Base-by-base conservation (phyloP, 2,888 invertebrate genomes). In the Lypha dubia region DNA sequence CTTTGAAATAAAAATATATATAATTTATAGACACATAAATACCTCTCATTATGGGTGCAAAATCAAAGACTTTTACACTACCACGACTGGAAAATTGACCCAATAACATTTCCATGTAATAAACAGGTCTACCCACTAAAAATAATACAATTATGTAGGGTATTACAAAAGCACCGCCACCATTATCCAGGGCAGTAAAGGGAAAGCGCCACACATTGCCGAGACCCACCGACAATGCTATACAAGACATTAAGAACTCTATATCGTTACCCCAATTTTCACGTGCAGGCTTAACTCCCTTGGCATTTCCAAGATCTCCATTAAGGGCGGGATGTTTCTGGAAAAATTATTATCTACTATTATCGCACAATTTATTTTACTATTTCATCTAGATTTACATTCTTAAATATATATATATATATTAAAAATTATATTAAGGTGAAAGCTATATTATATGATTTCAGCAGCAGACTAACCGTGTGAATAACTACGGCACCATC, bases 41-140 rank as follows among this genome's bases (percentile, higher is more conserved):
- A 95, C 96, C 95, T 94, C 94, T 94, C 89, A 96, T 93, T 0
- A 95, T 93, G 17, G 96, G 96, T 3, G 93, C 93, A 88, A 95
- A 93, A 84, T 95, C 95, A 83, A 92, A 93, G 32, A 95, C 94
- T 87, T 94, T 95, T 6, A 95, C 94, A 80, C 94, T 94, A 20
- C 95, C 96, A 79, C 94, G 93, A 84, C 95, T 94, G 22, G 94
- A 94, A 89, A 96, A 96, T 90, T 96, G 96, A 0, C 96, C 96
- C 49, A 96, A 90, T 7, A 94, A 91, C 93, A 95, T 94, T 92
- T 96, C 96, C 92, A 96, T 91, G 87, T 95, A 95, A 88, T 96
- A 96, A 75, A 96, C 93, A 0, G 95, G 95, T 85, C 94, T 93
- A 3, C 95, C 95, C 24, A 95, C 94, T 60, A 95, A 88, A 24